Conservation (phyloP, 2,797 vertebrate genomes). For the Furcifer pardalis region DNA sequence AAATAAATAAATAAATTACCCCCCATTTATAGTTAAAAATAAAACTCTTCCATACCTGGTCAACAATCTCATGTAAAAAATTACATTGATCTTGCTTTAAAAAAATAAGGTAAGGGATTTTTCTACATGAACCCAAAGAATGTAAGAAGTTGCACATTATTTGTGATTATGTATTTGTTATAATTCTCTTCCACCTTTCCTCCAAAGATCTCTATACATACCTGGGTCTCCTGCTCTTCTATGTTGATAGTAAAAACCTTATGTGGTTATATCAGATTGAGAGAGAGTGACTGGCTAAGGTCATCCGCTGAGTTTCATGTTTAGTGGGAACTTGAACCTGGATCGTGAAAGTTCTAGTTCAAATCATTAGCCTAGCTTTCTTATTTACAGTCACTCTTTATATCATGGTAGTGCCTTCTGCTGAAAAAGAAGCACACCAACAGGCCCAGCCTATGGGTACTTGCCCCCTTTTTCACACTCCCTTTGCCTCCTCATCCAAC, state of each 20-base stretch:
- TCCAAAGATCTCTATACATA: background rate
- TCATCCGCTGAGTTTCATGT: background rate
- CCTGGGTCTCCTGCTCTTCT: background rate
- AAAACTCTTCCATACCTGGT: background rate
- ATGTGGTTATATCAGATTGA: background rate
- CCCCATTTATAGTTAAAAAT: background rate
- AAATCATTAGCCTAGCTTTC: background rate
- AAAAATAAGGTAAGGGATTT: background rate
- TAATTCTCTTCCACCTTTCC: background rate
- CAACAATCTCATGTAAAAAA: background rate
- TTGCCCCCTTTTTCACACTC: conserved; percentile 3
- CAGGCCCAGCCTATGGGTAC: background rate
- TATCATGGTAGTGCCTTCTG: background rate
- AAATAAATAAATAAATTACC: too few relatives aligned
- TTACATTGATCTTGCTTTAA: background rate
- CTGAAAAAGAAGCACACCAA: background rate
- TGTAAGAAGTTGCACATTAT: too few relatives aligned
- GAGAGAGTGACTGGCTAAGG: background rate
- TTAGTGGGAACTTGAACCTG: background rate
- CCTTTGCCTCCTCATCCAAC: conserved; percentile 18
- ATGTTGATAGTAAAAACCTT: background rate
- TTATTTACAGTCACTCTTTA: background rate
- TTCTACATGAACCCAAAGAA: too few relatives aligned
- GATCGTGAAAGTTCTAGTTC: background rate
- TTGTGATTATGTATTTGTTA: background rate